Evolutionary conservation across 1,140 invertebrate species (phyloP).

Genomic region (Fopius arisanus): DNA sequence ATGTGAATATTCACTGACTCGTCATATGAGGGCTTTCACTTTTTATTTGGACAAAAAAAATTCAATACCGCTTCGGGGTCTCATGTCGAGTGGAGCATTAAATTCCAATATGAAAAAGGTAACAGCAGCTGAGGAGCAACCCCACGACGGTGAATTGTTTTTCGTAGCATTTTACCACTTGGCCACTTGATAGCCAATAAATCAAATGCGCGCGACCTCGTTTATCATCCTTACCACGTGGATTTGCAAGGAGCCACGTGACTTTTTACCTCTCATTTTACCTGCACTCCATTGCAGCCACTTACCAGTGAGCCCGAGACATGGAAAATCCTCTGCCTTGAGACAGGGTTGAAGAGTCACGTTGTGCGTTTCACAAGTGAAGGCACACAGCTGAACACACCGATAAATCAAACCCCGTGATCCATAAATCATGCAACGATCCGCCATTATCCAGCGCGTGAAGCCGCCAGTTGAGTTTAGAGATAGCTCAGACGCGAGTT

Average conservation of each 20-base stretch:
- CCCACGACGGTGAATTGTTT: constrained; percentile 6
- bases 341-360: constrained; percentile 7
- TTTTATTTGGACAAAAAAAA: not conserved
- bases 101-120: not conserved
- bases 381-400: constrained; percentile 11
- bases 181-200: constrained; percentile 22
- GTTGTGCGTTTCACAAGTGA: constrained; percentile 12
- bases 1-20: too few relatives aligned
- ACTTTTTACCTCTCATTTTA: not conserved
- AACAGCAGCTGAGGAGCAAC: not conserved
- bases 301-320: not conserved
- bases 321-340: not conserved
- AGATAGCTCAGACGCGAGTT: not conserved
- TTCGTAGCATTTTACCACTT: constrained; percentile 21
- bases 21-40: too few relatives aligned
- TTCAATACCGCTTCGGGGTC: not conserved
- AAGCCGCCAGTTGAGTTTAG: constrained; percentile 15
- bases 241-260: not conserved
- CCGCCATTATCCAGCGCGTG: constrained; percentile 23
- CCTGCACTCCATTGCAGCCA: not conserved
- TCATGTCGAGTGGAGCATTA: constrained; percentile 7
- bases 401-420: constrained; percentile 33
- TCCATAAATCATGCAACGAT: constrained; percentile 35
- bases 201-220: not conserved
- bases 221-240: not conserved